Percentiles rank a stretch among this genome's conserved stretches.
phyloP scores from a whole-genome alignment of 2,888 invertebrate genomes.

The Parapristionchus giblindavisi region DNA sequence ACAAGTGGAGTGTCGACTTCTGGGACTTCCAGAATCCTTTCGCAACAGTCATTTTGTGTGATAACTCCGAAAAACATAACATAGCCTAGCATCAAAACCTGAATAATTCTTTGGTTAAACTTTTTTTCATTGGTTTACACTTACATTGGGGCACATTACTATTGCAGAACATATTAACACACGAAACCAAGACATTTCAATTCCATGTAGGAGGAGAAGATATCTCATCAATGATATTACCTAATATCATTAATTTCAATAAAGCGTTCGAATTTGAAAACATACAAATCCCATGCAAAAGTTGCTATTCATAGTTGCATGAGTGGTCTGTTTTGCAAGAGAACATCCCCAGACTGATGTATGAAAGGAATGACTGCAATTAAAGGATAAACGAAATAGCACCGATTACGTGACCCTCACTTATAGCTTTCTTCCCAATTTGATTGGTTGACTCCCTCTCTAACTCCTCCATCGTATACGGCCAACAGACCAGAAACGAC shows the following conservation, averaged over 20 bases:
- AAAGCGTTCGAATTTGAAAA: background rate
- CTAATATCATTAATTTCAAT: background rate
- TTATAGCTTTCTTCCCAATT: background rate
- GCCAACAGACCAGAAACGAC: slow-evolving; percentile 1
- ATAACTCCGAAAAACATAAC: slow-evolving; percentile 11
- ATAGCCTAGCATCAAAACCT: background rate
- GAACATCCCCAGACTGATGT: slow-evolving; percentile 23
- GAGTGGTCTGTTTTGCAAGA: slow-evolving; percentile 15
- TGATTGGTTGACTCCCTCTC: background rate
- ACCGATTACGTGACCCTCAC: background rate
- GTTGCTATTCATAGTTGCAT: slow-evolving; percentile 14
- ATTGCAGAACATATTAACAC: background rate
- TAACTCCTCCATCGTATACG: background rate
- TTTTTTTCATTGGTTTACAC: background rate
- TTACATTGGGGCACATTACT: slow-evolving; percentile 21
- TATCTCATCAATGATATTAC: slow-evolving; percentile 27
- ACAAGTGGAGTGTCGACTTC: slow-evolving; percentile 2
- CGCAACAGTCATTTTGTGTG: slow-evolving; percentile 14
- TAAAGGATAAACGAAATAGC: background rate
- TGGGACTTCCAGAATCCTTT: slow-evolving; percentile 17
- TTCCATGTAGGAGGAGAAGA: slow-evolving; percentile 1
- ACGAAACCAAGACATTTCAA: slow-evolving; percentile 19
- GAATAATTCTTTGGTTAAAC: background rate
- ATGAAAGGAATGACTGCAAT: slow-evolving; percentile 1
- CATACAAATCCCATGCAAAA: slow-evolving; percentile 27